These are phyloP conservation scores for Paraplagusia blochii DNA, from an alignment of 2,113 vertebrate species.

Conservation along the genomic window DNA sequence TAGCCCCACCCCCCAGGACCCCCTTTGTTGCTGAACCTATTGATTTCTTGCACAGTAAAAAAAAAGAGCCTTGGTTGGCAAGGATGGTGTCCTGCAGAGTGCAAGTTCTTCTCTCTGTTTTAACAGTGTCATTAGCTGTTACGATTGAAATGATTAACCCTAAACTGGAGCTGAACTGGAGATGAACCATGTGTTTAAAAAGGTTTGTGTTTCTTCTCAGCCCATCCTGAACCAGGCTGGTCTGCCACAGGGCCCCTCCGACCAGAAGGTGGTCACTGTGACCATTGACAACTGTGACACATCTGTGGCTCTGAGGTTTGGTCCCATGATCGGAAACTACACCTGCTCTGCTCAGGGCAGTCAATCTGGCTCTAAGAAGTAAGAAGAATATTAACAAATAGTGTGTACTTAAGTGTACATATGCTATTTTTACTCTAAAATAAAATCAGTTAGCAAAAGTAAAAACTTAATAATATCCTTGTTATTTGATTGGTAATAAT, in stretches of 20 bases:
- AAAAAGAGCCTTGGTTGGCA: constrained; percentile 58
- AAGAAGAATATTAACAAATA: constrained; percentile 47
- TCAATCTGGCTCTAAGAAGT: constrained; percentile 94
- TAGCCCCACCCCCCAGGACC: constrained; percentile 48
- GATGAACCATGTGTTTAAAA: constrained; percentile 22
- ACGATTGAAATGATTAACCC: constrained; percentile 48
- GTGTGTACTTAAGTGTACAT: not conserved
- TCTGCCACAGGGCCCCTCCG: constrained; percentile 88
- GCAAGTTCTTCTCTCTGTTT: constrained; percentile 17
- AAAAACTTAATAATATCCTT: too few relatives aligned
- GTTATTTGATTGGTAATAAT: too few relatives aligned
- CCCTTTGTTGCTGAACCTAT: constrained; percentile 47
- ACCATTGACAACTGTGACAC: constrained; percentile 89
- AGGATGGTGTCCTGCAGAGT: constrained; percentile 50
- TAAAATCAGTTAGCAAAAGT: too few relatives aligned
- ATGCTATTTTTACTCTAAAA: not conserved
- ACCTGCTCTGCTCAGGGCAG: constrained; percentile 89
- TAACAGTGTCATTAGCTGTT: constrained; percentile 37
- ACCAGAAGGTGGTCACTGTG: constrained; percentile 90
- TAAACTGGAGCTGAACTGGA: not conserved
- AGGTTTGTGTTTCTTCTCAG: constrained; percentile 67
- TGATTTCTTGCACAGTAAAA: constrained; percentile 64
- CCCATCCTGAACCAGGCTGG: constrained; percentile 84
- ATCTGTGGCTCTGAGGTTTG: constrained; percentile 85
- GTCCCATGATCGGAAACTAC: constrained; percentile 85